phyloP scores from a whole-genome alignment of 2,888 invertebrate species.

The Hipparchia sbordonii region DNA sequence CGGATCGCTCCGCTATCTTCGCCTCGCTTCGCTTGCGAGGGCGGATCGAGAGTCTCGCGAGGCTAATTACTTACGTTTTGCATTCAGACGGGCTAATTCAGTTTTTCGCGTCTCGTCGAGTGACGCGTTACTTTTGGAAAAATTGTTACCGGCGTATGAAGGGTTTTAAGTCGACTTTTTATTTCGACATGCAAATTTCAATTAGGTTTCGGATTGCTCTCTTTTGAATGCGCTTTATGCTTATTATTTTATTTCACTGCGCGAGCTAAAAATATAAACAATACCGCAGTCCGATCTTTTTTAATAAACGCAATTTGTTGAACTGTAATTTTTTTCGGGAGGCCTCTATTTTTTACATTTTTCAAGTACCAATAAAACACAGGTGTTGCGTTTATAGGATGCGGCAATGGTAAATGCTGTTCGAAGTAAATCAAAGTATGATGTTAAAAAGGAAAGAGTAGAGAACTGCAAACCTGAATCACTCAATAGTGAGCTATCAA shows the following conservation, averaged over 20 bases:
- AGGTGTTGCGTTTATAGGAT: background rate
- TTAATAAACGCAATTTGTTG: background rate
- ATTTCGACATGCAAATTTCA: constrained; percentile 40
- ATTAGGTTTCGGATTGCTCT: constrained; percentile 38
- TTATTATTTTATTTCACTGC: constrained; percentile 22
- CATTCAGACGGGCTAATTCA: constrained; percentile 79
- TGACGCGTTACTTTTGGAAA: constrained; percentile 59
- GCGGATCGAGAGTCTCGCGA: constrained; percentile 79
- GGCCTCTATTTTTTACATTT: background rate
- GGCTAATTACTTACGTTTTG: constrained; percentile 81
- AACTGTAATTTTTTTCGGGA: background rate
- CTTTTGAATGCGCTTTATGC: constrained; percentile 34
- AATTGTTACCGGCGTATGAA: constrained; percentile 45
- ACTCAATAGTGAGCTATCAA: constrained; percentile 52
- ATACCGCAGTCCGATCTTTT: background rate
- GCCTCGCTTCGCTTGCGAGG: constrained; percentile 77
- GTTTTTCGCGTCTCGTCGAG: constrained; percentile 74
- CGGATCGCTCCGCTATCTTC: constrained; percentile 75
- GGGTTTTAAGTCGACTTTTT: constrained; percentile 39
- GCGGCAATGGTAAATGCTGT: background rate
- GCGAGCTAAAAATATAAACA: constrained; percentile 8
- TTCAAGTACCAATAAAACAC: background rate
- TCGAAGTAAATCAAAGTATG: constrained; percentile 32
- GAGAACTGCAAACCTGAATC: constrained; percentile 45
- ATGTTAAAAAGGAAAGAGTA: constrained; percentile 38